Evolutionary conservation across 2,797 vertebrate species (phyloP).

Genomic region (Scolopax rusticola): DNA sequence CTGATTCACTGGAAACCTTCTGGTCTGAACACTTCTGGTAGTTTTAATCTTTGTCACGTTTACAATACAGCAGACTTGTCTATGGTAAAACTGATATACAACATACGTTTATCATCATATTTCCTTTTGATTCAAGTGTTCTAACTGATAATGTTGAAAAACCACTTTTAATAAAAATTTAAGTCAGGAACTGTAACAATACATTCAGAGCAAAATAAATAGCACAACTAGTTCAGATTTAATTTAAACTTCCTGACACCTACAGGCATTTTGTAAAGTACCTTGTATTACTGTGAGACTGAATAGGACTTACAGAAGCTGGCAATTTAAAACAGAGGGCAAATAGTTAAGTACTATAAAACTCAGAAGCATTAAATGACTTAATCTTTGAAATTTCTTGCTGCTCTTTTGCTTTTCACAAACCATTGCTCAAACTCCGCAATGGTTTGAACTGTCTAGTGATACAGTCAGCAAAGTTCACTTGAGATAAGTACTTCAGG

Average conservation of each 20-base stretch:
- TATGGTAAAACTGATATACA: constrained; percentile 52
- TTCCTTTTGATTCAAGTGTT: constrained; percentile 48
- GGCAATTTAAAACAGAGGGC: constrained; percentile 18
- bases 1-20: constrained; percentile 81
- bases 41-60: constrained; percentile 80
- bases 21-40: constrained; percentile 70
- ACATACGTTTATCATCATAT: constrained; percentile 23
- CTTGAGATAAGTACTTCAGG: constrained; percentile 32
- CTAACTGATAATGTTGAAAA: constrained; percentile 48
- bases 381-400: constrained; percentile 76
- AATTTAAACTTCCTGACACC: neutral
- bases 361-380: constrained; percentile 54
- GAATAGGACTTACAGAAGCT: constrained; percentile 18
- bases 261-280: neutral
- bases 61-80: constrained; percentile 32
- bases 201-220: constrained; percentile 10
- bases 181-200: neutral
- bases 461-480: constrained; percentile 62
- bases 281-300: neutral
- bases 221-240: neutral
- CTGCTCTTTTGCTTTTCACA: constrained; percentile 66
- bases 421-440: constrained; percentile 7
- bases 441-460: constrained; percentile 62
- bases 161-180: neutral
- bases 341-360: constrained; percentile 42